A percentile compares a stretch with the other conserved stretches of the same genome.
Conservation (phyloP, 2,888 invertebrate species). For the Pimpla rufipes region DNA sequence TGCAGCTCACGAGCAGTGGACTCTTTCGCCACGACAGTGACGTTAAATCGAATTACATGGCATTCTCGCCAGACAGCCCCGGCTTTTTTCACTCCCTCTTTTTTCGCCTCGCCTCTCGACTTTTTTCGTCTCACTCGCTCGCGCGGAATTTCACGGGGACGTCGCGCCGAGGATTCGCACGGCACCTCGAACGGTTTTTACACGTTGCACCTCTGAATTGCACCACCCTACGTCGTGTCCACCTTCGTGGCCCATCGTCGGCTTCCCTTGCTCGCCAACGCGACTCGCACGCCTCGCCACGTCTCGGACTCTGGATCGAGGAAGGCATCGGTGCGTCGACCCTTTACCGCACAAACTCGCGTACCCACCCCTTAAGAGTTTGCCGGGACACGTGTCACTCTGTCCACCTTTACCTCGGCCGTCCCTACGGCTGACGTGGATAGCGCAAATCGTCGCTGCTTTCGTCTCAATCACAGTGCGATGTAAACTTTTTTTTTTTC, state of each 20-base stretch:
- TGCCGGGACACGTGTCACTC: constrained; percentile 27
- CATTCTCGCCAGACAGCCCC: constrained; percentile 11
- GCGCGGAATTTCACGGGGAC: neutral
- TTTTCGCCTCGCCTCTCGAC: neutral
- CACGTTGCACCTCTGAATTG: constrained; percentile 24
- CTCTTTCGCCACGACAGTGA: constrained; percentile 1
- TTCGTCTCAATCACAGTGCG: neutral
- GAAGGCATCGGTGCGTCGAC: constrained; percentile 30
- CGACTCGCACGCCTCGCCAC: neutral
- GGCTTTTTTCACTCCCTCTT: neutral
- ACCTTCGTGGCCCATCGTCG: neutral
- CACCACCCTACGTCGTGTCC: neutral
- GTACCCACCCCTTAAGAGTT: constrained; percentile 5
- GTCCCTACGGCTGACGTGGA: neutral
- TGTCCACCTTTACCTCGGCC: neutral
- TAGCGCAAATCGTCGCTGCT: neutral
- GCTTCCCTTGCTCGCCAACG: neutral
- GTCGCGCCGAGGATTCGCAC: neutral
- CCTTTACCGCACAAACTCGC: constrained; percentile 30
- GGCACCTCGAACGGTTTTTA: constrained; percentile 16
- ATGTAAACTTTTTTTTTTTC: neutral
- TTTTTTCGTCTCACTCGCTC: neutral
- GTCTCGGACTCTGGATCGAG: constrained; percentile 21
- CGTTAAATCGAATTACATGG: constrained; percentile 35
- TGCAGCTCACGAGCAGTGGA: constrained; percentile 30